A percentile compares a stretch with the other conserved stretches of the same genome.
Evolutionary conservation across 2,113 vertebrate genomes (phyloP).

Genomic region (Acrocephalus kingi): DNA sequence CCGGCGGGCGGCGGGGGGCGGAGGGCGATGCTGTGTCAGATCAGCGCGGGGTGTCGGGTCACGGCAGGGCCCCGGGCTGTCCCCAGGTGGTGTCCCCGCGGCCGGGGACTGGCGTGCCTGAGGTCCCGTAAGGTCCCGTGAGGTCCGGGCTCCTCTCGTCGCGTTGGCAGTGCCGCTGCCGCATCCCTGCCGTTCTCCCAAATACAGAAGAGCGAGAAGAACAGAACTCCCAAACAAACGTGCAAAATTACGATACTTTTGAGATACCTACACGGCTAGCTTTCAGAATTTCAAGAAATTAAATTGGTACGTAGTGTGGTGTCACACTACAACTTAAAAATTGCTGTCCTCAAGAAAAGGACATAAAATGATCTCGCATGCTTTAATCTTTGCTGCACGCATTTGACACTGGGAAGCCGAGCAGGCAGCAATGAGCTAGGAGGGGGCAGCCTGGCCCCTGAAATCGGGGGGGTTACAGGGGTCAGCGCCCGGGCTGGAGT

Average conservation of each 20-base stretch:
- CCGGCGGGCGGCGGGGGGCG: neutral
- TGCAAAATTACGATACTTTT: neutral
- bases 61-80: neutral
- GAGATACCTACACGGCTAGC: rapidly evolving
- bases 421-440: neutral
- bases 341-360: rapidly evolving
- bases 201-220: neutral
- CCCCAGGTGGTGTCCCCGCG: neutral
- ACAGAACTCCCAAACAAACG: neutral
- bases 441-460: neutral
- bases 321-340: neutral
- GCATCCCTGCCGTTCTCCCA: rapidly evolving
- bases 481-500: rapidly evolving
- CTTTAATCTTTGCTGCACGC: rapidly evolving
- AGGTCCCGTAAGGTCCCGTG: neutral
- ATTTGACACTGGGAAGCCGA: neutral
- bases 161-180: neutral
- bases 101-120: neutral
- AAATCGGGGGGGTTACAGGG: rapidly evolving
- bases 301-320: neutral
- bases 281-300: neutral
- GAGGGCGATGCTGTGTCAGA: neutral
- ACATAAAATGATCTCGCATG: rapidly evolving
- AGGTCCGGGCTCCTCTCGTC: neutral
- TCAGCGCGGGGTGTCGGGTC: neutral